Percentiles rank a stretch among this genome's conserved stretches.
These are phyloP conservation scores for Baryphthengus martii DNA, from an alignment of 2,113 vertebrate genomes.

Conservation along the genomic window DNA sequence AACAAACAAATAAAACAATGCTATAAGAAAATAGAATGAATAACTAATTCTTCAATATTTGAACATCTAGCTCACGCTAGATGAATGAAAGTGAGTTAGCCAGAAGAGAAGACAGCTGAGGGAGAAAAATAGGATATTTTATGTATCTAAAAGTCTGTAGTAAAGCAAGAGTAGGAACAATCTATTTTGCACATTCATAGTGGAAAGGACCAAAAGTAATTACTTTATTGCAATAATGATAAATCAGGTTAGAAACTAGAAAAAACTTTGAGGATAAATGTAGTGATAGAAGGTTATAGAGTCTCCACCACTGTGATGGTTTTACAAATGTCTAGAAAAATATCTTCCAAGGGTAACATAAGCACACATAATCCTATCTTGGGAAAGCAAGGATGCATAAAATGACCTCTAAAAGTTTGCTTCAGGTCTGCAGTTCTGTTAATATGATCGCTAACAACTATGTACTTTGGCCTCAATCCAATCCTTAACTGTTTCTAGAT, in stretches of 20 bases:
- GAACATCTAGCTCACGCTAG: background rate
- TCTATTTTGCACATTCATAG: background rate
- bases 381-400: background rate
- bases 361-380: background rate
- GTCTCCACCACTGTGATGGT: background rate
- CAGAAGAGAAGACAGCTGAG: background rate
- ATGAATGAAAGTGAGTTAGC: background rate
- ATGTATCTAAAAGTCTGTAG: background rate
- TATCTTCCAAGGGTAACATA: background rate
- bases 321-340: background rate
- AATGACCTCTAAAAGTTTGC: background rate
- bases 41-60: background rate
- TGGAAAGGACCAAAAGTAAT: background rate
- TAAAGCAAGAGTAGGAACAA: background rate
- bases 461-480: background rate
- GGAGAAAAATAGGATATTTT: background rate
- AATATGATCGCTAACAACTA: background rate
- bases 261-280: background rate
- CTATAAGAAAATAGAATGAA: background rate
- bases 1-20: background rate
- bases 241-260: background rate
- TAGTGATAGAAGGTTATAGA: background rate
- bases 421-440: background rate
- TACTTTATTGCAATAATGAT: background rate
- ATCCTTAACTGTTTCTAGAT: background rate